Conservation (phyloP, 1,140 invertebrate genomes). For the Sminthurinus signatus region DNA sequence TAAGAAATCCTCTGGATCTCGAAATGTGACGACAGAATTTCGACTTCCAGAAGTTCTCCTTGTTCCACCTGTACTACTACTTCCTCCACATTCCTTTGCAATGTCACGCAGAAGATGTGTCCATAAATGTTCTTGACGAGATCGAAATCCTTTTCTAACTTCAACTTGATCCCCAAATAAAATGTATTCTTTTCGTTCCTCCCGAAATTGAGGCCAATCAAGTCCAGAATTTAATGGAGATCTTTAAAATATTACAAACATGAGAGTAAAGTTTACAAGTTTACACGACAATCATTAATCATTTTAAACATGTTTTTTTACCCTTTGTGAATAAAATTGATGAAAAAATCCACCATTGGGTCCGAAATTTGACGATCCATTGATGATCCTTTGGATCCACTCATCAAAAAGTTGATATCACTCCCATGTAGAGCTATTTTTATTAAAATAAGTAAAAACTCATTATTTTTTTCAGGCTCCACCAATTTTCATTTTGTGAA, state of each 20-base stretch:
- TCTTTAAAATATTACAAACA: slow-evolving; percentile 1
- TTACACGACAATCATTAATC: background rate
- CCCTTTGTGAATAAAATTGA: slow-evolving; percentile 35
- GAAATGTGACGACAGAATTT: slow-evolving; percentile 7
- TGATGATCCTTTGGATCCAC: slow-evolving; percentile 12
- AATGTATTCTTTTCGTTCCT: background rate
- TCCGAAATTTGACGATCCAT: slow-evolving; percentile 22
- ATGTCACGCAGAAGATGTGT: background rate
- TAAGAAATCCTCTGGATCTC: slow-evolving; percentile 11
- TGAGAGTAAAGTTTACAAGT: background rate
- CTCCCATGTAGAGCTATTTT: slow-evolving; percentile 30
- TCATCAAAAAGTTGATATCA: slow-evolving; percentile 26
- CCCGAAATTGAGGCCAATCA: slow-evolving; percentile 31
- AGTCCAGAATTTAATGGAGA: slow-evolving; percentile 23
- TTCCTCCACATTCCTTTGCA: background rate
- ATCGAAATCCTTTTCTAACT: background rate
- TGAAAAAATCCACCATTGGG: slow-evolving; percentile 25
- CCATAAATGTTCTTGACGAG: background rate
- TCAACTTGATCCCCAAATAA: background rate
- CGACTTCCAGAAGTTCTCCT: background rate
- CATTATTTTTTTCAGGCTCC: no score
- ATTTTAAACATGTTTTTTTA: background rate
- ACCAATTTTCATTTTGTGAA: no score
- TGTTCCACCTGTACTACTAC: background rate
- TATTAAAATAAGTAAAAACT: no score